phyloP scores from a whole-genome alignment of 2,888 invertebrate genomes.

The Torymus tubicola region DNA sequence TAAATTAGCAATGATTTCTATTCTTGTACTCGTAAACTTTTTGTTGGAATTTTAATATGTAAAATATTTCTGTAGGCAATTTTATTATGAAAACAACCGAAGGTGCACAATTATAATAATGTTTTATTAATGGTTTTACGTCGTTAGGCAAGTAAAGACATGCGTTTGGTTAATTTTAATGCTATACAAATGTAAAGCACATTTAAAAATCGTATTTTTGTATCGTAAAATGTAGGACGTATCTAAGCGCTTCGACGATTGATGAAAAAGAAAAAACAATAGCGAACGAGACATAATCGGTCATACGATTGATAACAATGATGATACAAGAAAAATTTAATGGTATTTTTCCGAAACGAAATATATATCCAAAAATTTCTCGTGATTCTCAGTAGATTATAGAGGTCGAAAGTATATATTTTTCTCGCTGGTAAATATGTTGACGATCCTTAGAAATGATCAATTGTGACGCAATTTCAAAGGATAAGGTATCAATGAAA shows the following conservation, averaged over 20 bases:
- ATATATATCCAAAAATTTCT: constrained; percentile 47
- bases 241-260: constrained; percentile 35
- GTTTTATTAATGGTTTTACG: not conserved
- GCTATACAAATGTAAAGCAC: constrained; percentile 2
- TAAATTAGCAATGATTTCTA: not conserved
- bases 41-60: not conserved
- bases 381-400: constrained; percentile 52
- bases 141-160: not conserved
- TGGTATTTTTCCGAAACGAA: constrained; percentile 37
- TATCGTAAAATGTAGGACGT: constrained; percentile 22
- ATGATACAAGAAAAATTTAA: constrained; percentile 16
- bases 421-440: constrained; percentile 47
- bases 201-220: constrained; percentile 44
- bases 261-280: not conserved
- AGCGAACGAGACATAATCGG: constrained; percentile 7
- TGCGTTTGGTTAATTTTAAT: constrained; percentile 20
- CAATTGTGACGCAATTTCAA: constrained; percentile 44
- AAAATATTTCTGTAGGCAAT: not conserved
- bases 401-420: constrained; percentile 47
- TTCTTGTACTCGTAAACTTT: constrained; percentile 8
- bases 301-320: constrained; percentile 7
- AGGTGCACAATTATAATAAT: constrained; percentile 1
- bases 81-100: constrained; percentile 8
- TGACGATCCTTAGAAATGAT: constrained; percentile 31
- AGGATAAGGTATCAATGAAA: constrained; percentile 19